These are phyloP conservation scores for Leptopilina drosophilae DNA, from an alignment of 2,888 invertebrate genomes.

Conservation along the genomic window DNA sequence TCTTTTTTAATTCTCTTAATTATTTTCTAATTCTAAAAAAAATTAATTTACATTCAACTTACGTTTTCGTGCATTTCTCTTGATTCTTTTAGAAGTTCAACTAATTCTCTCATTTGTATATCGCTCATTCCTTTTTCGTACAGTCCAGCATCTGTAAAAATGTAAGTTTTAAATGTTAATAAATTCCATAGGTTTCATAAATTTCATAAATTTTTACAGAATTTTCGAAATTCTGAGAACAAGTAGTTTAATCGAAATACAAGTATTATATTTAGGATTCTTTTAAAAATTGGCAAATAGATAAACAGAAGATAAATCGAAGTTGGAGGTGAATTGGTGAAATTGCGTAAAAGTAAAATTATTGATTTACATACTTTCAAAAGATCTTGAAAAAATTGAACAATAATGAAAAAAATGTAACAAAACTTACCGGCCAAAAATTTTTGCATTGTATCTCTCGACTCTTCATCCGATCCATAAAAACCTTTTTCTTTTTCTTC, in stretches of 20 bases:
- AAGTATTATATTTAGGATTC: too few species aligned
- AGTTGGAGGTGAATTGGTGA: too few species aligned
- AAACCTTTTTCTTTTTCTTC: background rate
- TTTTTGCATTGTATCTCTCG: background rate
- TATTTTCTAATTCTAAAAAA: background rate
- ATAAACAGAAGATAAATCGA: too few species aligned
- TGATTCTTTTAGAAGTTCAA: conserved; percentile 59
- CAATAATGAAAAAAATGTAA: background rate
- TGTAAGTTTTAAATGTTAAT: background rate
- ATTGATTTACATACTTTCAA: too few species aligned
- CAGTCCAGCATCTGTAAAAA: conserved; percentile 49
- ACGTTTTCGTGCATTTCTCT: conserved; percentile 49
- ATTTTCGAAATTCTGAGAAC: too few species aligned
- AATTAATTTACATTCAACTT: conserved; percentile 46
- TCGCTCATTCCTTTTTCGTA: conserved; percentile 58
- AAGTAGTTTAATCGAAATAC: too few species aligned
- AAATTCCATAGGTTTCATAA: background rate
- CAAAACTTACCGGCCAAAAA: conserved; percentile 1
- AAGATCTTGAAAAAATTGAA: too few species aligned
- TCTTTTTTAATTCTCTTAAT: background rate
- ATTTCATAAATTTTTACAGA: too few species aligned
- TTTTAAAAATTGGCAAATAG: too few species aligned
- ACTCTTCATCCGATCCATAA: background rate
- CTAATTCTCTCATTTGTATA: conserved; percentile 59
- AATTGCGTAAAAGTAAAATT: too few species aligned